Evolutionary conservation across 2,797 vertebrate species (phyloP), one percentile per base, ranked within the genome.

Genomic region (Tolypeutes matacus): DNA sequence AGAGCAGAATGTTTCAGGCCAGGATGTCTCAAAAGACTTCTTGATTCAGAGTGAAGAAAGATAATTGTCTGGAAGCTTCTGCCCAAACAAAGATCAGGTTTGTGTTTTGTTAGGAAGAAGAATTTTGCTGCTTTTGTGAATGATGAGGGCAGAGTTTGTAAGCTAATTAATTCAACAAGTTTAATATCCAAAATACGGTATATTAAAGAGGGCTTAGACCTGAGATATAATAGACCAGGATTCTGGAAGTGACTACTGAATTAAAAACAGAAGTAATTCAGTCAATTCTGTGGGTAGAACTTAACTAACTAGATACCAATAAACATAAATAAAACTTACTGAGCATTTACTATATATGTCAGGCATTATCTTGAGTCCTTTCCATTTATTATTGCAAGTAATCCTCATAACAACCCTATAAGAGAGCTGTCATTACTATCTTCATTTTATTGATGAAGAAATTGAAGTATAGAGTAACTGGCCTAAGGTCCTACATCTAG

Each of bases 211-310:
- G 64, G 56, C 23, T 53, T n/a, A 88, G 8, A 75, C 56, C 58
- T 70, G 23, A 83, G 39, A 80, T 11, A 53, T 15, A 76, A 58
- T 46, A 88, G 1, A 64, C 6, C 51, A 51, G 58, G 39, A 62
- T 75, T 89, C 46, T 39, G 31, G 39, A 86, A 83, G 11, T 80
- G 31, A 21, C 31, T 29, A 51, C 0, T 91, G 69, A 88, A 81
- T 82, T 92, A 86, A 92, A 94, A 93, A 86, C 64, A 92, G 39
- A 92, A 88, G 25, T 82, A 64, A 73, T 56, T 39, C 36, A 62
- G 9, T 91, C 51, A 89, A 81, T 76, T 84, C 80, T 11, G 87
- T 82, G 58, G 25, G 36, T 75, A 94, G 49, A 89, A 82, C 76
- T 58, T 82, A 65, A 96, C 89, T 21, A 81, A 72, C 75, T 18